Evolutionary conservation across 2,888 invertebrate genomes (phyloP), one percentile per base, ranked within the genome.

Genomic region (Dione vanillae): DNA sequence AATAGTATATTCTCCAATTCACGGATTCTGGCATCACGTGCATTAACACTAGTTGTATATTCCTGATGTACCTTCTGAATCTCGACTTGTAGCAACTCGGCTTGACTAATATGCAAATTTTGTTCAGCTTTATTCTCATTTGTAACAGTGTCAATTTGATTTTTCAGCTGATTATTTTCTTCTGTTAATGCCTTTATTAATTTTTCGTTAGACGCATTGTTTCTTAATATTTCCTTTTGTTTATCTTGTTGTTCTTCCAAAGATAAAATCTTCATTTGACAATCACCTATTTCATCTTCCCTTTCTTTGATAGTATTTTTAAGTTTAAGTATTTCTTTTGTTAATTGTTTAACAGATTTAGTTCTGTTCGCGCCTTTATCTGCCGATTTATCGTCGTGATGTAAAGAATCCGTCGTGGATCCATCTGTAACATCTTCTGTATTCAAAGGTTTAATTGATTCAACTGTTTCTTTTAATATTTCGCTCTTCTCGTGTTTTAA

Each of bases 201-300:
- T 56, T 84, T 84, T 78, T 94, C 93, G 62, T 94, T 85, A 47
- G 80, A 77, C 2, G 79, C 78, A 78, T 83, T 88, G 47, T 77
- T 84, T 76, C 88, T 83, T 49, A 87, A 78, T 62, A 86, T 75
- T 72, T 92, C 92, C 70, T 80, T 84, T 77, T 92, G 89, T 79
- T 93, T 93, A 74, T 93, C 89, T 76, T 92, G 90, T 61, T 89
- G 90, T 80, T 93, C 93, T 82, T 93, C 92, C 56, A 93, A 78
- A 11, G 93, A 90, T n/a, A 93, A 78, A 79, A 93, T 92, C 79
- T 93, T 92, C 92, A 93, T 93, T 79, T 93, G 92, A 75, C 91
- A 92, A 76, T 93, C 93, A 16, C 85, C 93, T 74, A 93, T 94
- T 75, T 93, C 93, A 54, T 83, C 88, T 83, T 94, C 95, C 74